A percentile compares a stretch with the other conserved stretches of the same genome.
Conservation (phyloP, 2,797 vertebrate genomes). For the Erpetoichthys calabaricus region DNA sequence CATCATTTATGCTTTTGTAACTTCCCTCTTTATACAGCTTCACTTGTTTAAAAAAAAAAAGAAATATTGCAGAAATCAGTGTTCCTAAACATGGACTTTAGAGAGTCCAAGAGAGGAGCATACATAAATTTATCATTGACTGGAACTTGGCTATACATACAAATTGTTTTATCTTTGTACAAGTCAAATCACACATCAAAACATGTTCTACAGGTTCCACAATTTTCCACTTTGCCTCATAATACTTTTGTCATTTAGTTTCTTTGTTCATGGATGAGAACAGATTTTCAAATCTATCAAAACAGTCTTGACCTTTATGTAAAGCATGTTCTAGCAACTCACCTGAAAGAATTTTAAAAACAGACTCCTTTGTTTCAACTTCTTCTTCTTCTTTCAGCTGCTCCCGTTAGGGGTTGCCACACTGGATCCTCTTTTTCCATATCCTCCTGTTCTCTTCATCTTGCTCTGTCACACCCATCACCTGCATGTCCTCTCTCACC, state of each 20-base stretch:
- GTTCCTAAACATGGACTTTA: slow-evolving; percentile 16
- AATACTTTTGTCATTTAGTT: slow-evolving; percentile 13
- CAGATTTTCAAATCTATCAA: too few species aligned
- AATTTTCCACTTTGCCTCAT: slow-evolving; percentile 15
- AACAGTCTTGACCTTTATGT: too few species aligned
- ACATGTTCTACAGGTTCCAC: slow-evolving; percentile 14
- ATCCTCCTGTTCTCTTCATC: too few species aligned
- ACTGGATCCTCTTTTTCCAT: too few species aligned
- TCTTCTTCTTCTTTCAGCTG: too few species aligned
- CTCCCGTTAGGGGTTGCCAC: too few species aligned
- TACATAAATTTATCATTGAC: slow-evolving; percentile 14
- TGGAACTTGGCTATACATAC: slow-evolving; percentile 13
- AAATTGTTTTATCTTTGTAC: slow-evolving; percentile 8
- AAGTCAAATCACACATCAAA: slow-evolving; percentile 15
- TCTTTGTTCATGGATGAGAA: slow-evolving; percentile 13
- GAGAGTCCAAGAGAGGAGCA: slow-evolving; percentile 14
- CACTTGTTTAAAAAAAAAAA: slow-evolving; percentile 11
- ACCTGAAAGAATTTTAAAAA: too few species aligned
- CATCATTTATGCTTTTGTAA: slow-evolving; percentile 14
- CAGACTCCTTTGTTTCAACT: too few species aligned
- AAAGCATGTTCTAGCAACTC: too few species aligned
- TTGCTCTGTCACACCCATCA: too few species aligned
- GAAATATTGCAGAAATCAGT: slow-evolving; percentile 8
- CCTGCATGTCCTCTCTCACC: too few species aligned
- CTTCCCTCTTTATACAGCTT: slow-evolving; percentile 10